Conservation (phyloP, 2,113 vertebrate species). For the Rostratula benghalensis region DNA sequence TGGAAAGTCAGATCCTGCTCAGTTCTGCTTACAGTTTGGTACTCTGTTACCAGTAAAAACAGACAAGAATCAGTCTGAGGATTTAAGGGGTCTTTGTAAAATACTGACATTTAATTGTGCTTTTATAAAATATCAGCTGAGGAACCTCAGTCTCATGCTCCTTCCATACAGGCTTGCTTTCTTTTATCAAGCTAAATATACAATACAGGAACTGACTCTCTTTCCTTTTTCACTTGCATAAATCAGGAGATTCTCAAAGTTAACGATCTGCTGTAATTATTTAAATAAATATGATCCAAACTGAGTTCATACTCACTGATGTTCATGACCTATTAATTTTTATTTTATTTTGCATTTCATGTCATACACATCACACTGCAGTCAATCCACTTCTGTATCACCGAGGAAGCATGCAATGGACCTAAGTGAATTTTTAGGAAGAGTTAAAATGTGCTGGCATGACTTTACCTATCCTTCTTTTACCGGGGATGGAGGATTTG, state of each 20-base stretch:
- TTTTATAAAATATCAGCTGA: conserved; percentile 67
- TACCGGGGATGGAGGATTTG: conserved; percentile 29
- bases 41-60: conserved; percentile 72
- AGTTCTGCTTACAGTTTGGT: conserved; percentile 70
- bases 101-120: conserved; percentile 63
- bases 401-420: background rate
- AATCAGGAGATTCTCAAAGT: conserved; percentile 7
- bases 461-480: conserved; percentile 36
- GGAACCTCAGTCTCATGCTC: conserved; percentile 36
- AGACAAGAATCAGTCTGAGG: conserved; percentile 57
- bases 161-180: conserved; percentile 14
- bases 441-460: conserved; percentile 36
- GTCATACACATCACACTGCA: background rate
- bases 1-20: conserved; percentile 82
- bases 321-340: background rate
- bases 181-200: conserved; percentile 34
- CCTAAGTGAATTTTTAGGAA: conserved; percentile 11
- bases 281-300: conserved; percentile 27
- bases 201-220: background rate
- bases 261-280: background rate
- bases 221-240: background rate
- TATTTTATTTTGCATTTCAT: background rate
- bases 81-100: conserved; percentile 66
- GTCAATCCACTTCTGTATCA: background rate
- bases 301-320: background rate